These are phyloP conservation scores for Pteria penguin DNA, from an alignment of 2,888 invertebrate species.

Conservation along the genomic window DNA sequence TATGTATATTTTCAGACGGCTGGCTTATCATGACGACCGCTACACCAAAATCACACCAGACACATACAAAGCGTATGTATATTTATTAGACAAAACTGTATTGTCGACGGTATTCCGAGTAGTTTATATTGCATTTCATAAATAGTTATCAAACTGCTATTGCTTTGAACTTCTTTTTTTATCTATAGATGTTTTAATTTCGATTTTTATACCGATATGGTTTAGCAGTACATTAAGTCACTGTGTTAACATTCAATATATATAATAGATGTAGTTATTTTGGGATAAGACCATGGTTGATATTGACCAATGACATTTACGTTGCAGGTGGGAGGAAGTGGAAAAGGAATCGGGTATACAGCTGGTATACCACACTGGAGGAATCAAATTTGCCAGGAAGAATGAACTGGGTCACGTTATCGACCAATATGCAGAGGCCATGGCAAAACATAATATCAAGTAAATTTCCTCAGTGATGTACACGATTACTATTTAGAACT, in stretches of 20 bases:
- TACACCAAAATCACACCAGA: conserved; percentile 74
- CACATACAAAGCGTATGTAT: conserved; percentile 74
- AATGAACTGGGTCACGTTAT: conserved; percentile 62
- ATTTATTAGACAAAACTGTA: too few species aligned
- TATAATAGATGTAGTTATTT: too few species aligned
- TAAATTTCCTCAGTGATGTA: conserved; percentile 38
- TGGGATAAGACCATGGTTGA: too few species aligned
- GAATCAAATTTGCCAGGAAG: conserved; percentile 64
- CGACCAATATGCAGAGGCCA: conserved; percentile 67
- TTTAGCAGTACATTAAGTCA: too few species aligned
- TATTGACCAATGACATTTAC: neutral
- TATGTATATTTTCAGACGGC: conserved; percentile 73
- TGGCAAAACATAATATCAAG: conserved; percentile 67
- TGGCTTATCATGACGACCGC: conserved; percentile 73
- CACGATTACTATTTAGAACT: too few species aligned
- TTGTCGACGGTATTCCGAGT: too few species aligned
- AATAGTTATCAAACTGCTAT: too few species aligned
- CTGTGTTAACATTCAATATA: too few species aligned
- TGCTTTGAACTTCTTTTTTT: too few species aligned
- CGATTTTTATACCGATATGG: too few species aligned
- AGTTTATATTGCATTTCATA: too few species aligned
- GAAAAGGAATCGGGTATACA: conserved; percentile 76
- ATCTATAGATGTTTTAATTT: too few species aligned
- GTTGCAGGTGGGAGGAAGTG: conserved; percentile 71
- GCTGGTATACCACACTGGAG: conserved; percentile 73